Percentiles rank a stretch among this genome's conserved stretches.
Conservation (phyloP, 2,797 vertebrate species). For the Anableps anableps region DNA sequence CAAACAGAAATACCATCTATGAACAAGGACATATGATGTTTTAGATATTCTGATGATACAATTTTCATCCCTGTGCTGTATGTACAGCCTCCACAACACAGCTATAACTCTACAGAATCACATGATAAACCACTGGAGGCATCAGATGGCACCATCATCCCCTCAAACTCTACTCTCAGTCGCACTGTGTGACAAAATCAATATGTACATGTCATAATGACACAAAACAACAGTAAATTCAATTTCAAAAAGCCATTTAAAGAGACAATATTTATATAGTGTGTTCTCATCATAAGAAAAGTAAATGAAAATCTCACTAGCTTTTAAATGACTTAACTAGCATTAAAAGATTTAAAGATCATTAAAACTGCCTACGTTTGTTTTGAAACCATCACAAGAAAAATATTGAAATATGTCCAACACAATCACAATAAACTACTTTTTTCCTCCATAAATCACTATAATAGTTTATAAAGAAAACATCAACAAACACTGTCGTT, state of each 20-base stretch:
- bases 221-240: constrained; percentile 73
- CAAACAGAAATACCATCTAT: constrained; percentile 41
- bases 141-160: constrained; percentile 42
- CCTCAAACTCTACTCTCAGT: constrained; percentile 23
- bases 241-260: constrained; percentile 59
- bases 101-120: constrained; percentile 57
- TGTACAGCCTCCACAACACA: constrained; percentile 61
- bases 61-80: constrained; percentile 54
- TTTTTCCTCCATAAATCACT: constrained; percentile 69
- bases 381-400: constrained; percentile 72
- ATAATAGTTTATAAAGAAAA: constrained; percentile 70
- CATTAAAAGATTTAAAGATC: constrained; percentile 56
- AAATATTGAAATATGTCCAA: constrained; percentile 79
- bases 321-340: constrained; percentile 50
- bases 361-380: constrained; percentile 69
- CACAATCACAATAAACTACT: constrained; percentile 72
- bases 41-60: constrained; percentile 58
- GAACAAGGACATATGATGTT: constrained; percentile 49
- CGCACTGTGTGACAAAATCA: constrained; percentile 61
- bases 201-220: constrained; percentile 71
- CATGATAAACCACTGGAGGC: constrained; percentile 55
- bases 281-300: constrained; percentile 56
- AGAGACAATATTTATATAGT: constrained; percentile 70
- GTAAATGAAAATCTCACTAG: constrained; percentile 52
- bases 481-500: constrained; percentile 61